Evolutionary conservation across 1,140 invertebrate species (phyloP), one percentile per base, ranked within the genome.

Genomic region (Cataglyphis hispanica): DNA sequence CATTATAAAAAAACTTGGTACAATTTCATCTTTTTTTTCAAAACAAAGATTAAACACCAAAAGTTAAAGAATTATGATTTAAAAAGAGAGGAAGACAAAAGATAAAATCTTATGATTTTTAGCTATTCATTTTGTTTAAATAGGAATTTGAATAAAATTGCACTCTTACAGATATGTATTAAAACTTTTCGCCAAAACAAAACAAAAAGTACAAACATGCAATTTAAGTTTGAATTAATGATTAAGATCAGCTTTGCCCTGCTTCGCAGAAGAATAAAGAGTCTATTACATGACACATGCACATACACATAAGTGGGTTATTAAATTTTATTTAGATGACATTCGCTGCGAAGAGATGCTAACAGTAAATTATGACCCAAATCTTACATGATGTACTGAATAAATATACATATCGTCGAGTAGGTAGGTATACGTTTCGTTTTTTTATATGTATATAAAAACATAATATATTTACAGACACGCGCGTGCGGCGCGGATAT

Each of bases 381-480:
- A 94, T 93, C 90, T 92, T 91, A 92, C 90, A 92, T 93, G 78
- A 91, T 77, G 76, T 93, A 92, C 88, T 95, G 92, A 92, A 94
- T 93, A 93, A 93, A 94, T 94, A 94, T 93, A 80, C 63, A 93
- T 92, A 93, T 92, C 91, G 91, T 88, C 87, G 89, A 92, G 87
- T 93, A 93, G 89, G 34, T 83, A 83, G 90, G 34, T 74, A 83
- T 72, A 81, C 92, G 91, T 86, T 93, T 91, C 37, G 22, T 76
- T 77, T 61, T 61, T 63, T 93, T 93, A 91, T 92, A 90, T 93
- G 90, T 92, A 94, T 95, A 94, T 94, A 95, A 93, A 95, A 95
- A 94, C 94, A 94, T 94, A 95, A 95, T 95, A 50, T 50, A 95
- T 95, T 93, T 95, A 95, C 94, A 94, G 93, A 94, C 93, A 77